A percentile compares a stretch with the other conserved stretches of the same genome.
Evolutionary conservation across 2,888 invertebrate species (phyloP).

Genomic region (Thera britannica): DNA sequence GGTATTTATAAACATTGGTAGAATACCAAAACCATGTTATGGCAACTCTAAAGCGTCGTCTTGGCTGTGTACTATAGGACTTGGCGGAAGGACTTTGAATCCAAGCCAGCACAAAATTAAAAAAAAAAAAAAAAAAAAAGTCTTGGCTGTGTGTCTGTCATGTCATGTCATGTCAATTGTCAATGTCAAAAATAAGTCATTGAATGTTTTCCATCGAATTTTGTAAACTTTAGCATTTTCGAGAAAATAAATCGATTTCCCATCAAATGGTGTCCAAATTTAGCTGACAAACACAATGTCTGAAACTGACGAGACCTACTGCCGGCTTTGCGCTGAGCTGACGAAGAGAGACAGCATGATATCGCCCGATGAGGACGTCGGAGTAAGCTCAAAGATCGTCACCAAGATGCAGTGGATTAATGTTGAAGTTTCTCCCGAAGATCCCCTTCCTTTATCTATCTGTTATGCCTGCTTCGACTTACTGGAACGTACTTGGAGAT

Average conservation of each 20-base stretch:
- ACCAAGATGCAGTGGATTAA: constrained; percentile 78
- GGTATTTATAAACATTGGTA: not conserved
- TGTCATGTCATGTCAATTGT: constrained; percentile 41
- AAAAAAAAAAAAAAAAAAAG: no score
- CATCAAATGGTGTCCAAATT: constrained; percentile 19
- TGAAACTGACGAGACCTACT: constrained; percentile 63
- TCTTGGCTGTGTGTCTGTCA: constrained; percentile 11
- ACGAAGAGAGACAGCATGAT: constrained; percentile 67
- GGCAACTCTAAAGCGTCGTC: constrained; percentile 23
- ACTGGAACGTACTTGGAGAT: constrained; percentile 74
- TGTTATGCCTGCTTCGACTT: constrained; percentile 77
- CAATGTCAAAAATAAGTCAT: constrained; percentile 36
- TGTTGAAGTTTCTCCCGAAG: constrained; percentile 61
- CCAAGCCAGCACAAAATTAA: no score
- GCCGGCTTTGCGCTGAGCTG: constrained; percentile 76
- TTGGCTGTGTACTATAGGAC: no score
- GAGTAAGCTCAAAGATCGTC: constrained; percentile 64
- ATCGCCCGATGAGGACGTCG: constrained; percentile 68
- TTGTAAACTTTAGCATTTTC: constrained; percentile 23
- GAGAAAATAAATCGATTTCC: constrained; percentile 25
- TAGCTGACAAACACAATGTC: constrained; percentile 53
- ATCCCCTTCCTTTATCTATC: constrained; percentile 67
- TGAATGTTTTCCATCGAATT: constrained; percentile 24
- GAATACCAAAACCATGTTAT: not conserved
- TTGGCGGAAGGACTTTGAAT: no score